Evolutionary conservation across 1,140 invertebrate species (phyloP), one percentile per base, ranked within the genome.

Genomic region (Bombus cullumanus): DNA sequence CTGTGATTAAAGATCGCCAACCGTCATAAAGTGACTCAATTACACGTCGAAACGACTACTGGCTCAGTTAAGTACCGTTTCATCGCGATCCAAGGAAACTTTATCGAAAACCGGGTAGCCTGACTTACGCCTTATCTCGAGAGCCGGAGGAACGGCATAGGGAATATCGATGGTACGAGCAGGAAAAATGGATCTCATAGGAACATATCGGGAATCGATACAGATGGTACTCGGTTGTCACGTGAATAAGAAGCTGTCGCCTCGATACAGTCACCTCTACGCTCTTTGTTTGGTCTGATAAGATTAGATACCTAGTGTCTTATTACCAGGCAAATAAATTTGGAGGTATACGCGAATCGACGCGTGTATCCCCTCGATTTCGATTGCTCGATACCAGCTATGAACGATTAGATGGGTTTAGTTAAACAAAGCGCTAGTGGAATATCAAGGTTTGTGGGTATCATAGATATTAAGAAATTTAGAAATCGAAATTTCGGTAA

Each of bases 11-110:
- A 83, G 73, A 79, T 71, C 53, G 25, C 81, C 69, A 78, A 82
- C 71, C 72, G 86, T 92, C 89, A 80, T 89, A 90, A 90, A 91
- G 22, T 80, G 85, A 83, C 82, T 75, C 88, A 91, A 92, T 92
- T 92, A 88, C 77, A 39, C 53, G 74, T 31, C 66, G 69, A 59
- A 43, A 73, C 66, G 66, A 78, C 59, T 57, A 37, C 64, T 62
- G 53, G n/a, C 62, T 3, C 22, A 15, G 69, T 43, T 13, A 2
- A 31, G 13, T 59, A n/a, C 64, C 69, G 62, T 59, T 43, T 9
- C 25, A 15, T 43, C 22, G 37, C 12, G 53, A 34, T 43, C 18
- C 13, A 5, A n/a, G 64, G 8, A 15, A 39, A 8, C 69, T 75
- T 83, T 83, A 83, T 78, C 62, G 62, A 22, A 59, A 72, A 72